These are phyloP conservation scores for Ladona fulva DNA, from an alignment of 1,140 invertebrate species.

Conservation along the genomic window DNA sequence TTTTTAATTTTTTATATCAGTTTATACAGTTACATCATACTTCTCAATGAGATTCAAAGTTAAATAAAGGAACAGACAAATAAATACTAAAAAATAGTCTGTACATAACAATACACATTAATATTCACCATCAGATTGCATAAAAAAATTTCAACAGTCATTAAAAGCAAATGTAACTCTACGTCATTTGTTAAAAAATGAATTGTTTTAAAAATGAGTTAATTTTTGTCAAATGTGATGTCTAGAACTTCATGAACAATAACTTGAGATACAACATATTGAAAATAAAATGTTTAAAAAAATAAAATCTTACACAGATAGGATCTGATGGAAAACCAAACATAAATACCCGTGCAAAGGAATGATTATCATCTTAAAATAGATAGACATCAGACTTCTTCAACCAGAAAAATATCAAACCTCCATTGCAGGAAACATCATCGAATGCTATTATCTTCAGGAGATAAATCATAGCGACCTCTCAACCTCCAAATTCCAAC, in stretches of 20 bases:
- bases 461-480: background rate
- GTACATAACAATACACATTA: background rate
- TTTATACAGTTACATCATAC: background rate
- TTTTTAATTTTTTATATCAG: background rate
- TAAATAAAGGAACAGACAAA: background rate
- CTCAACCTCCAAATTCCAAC: constrained; percentile 4
- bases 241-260: no score
- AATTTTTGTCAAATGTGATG: no score
- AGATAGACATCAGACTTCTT: background rate
- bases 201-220: background rate
- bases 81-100: background rate
- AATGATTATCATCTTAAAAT: background rate
- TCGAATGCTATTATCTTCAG: background rate
- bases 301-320: background rate
- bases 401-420: background rate
- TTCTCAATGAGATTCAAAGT: background rate
- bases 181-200: background rate
- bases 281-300: background rate
- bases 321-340: background rate
- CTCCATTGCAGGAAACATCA: background rate
- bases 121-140: background rate
- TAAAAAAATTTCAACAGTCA: background rate
- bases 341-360: background rate
- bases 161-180: background rate
- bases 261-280: background rate